phyloP scores from a whole-genome alignment of 2,888 invertebrate species.

The Cosmia trapezina region DNA sequence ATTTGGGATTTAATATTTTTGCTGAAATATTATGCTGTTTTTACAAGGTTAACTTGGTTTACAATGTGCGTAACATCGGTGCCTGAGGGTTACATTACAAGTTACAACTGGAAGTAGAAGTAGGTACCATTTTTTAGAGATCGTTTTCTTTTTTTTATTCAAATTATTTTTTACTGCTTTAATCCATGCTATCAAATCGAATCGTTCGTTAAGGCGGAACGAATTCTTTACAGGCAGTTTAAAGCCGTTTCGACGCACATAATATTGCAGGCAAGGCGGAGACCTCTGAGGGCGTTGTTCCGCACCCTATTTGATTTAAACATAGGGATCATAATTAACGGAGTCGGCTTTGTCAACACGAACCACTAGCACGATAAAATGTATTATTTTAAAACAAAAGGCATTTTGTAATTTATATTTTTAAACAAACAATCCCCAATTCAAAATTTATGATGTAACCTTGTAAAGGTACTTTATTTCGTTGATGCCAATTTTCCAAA shows the following conservation, averaged over 20 bases:
- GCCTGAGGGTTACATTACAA: constrained; percentile 41
- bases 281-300: constrained; percentile 70
- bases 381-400: constrained; percentile 64
- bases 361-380: constrained; percentile 63
- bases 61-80: constrained; percentile 60
- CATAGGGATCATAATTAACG: constrained; percentile 82
- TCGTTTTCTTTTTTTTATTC: constrained; percentile 63
- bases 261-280: constrained; percentile 77
- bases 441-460: constrained; percentile 40
- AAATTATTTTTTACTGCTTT: constrained; percentile 82
- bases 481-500: constrained; percentile 78
- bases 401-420: constrained; percentile 10
- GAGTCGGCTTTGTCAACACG: constrained; percentile 81
- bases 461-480: constrained; percentile 62
- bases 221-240: constrained; percentile 86
- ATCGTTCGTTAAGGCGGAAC: constrained; percentile 83
- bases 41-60: constrained; percentile 24
- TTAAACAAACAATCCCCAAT: constrained; percentile 32
- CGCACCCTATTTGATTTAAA: constrained; percentile 67
- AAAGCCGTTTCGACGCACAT: constrained; percentile 83
- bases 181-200: constrained; percentile 77
- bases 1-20: constrained; percentile 21
- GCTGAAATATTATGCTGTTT: constrained; percentile 8
- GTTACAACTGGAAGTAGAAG: constrained; percentile 62
- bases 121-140: constrained; percentile 69